Conservation (phyloP, 2,797 vertebrate species). For the Poecilia wingei region DNA sequence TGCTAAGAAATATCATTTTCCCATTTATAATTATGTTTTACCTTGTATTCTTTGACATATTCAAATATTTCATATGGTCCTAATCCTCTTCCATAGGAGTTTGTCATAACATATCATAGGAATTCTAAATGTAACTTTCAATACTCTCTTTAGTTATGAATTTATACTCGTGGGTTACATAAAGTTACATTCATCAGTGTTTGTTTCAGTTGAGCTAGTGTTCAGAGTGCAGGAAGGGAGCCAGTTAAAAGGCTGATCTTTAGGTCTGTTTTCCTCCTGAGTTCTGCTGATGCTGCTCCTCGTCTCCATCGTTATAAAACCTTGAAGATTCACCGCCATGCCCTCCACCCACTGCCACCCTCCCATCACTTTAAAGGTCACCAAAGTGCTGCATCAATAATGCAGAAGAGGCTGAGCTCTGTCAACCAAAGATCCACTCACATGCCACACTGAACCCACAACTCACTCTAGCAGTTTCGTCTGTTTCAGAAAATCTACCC, state of each 20-base stretch:
- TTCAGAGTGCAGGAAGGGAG: background rate
- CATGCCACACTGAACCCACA: background rate
- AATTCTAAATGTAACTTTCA: background rate
- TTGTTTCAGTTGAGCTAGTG: background rate
- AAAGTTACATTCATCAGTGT: background rate
- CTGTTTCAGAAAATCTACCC: background rate
- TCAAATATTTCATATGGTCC: background rate
- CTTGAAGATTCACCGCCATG: constrained; percentile 40
- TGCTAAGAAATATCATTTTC: background rate
- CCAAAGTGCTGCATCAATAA: constrained; percentile 59
- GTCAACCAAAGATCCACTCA: constrained; percentile 10
- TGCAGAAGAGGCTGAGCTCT: constrained; percentile 34
- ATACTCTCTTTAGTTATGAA: background rate
- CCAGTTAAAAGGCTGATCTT: background rate
- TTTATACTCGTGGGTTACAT: background rate
- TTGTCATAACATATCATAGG: background rate
- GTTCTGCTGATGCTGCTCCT: background rate
- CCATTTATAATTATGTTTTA: background rate
- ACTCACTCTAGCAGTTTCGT: background rate
- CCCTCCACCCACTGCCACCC: constrained; percentile 1
- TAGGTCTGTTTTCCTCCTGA: background rate
- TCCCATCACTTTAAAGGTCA: constrained; percentile 46
- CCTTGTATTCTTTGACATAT: background rate
- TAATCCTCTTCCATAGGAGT: background rate
- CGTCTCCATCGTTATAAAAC: constrained; percentile 25